Evolutionary conservation across 1,140 invertebrate genomes (phyloP).

Genomic region (Aphaenogaster floridana): DNA sequence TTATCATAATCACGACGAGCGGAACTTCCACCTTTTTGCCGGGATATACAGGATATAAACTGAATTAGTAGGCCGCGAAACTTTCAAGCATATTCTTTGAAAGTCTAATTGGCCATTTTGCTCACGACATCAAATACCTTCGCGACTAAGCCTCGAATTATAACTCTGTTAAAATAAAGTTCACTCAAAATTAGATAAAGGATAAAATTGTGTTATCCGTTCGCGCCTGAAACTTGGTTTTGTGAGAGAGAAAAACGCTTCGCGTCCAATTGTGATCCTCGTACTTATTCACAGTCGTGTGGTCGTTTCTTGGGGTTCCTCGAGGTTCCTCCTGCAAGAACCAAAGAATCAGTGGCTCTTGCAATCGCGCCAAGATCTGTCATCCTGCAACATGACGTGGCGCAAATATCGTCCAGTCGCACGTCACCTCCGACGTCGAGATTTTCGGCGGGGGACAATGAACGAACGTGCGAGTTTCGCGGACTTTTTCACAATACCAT

Average conservation of each 20-base stretch:
- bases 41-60: neutral
- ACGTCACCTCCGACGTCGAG: constrained; percentile 40
- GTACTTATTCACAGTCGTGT: neutral
- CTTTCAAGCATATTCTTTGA: constrained; percentile 19
- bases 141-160: neutral
- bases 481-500: constrained; percentile 56
- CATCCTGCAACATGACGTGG: constrained; percentile 27
- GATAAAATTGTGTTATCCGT: neutral
- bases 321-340: neutral
- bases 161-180: constrained; percentile 10
- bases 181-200: neutral
- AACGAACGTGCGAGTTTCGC: constrained; percentile 54
- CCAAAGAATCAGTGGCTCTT: neutral
- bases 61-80: constrained; percentile 15
- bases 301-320: neutral
- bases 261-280: neutral
- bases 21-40: constrained; percentile 47
- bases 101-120: constrained; percentile 22
- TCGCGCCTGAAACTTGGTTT: neutral
- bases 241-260: neutral
- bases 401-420: constrained; percentile 52
- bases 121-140: neutral
- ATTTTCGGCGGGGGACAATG: constrained; percentile 64
- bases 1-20: constrained; percentile 54
- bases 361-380: constrained; percentile 42